Conservation (phyloP, 2,797 vertebrate genomes). For the Apodemus agrarius region DNA sequence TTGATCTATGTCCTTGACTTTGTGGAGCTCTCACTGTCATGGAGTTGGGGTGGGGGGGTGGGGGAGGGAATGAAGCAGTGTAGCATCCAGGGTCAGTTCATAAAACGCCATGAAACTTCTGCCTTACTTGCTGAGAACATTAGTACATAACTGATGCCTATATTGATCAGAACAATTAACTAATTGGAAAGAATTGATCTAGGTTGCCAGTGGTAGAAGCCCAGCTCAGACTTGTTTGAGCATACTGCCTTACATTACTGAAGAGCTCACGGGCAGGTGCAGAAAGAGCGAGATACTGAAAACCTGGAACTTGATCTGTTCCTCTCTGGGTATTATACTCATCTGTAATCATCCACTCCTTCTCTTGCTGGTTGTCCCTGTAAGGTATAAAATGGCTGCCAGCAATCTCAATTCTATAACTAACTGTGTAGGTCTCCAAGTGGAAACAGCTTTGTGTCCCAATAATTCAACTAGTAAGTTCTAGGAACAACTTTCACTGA, state of each 20-base stretch:
- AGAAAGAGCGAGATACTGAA: background rate
- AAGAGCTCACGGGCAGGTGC: background rate
- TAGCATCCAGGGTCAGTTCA: background rate
- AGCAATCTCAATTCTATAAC: background rate
- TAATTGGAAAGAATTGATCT: background rate
- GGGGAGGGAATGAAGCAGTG: background rate
- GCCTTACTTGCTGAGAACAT: background rate
- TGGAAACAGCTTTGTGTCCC: conserved; percentile 27
- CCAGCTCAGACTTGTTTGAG: background rate
- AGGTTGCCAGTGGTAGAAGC: background rate
- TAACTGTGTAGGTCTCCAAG: background rate
- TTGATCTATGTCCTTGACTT: background rate
- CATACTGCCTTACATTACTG: background rate
- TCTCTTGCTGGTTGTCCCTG: background rate
- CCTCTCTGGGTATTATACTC: background rate
- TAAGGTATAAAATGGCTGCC: background rate
- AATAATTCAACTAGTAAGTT: conserved; percentile 17
- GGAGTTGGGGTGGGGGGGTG: background rate
- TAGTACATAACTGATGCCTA: background rate
- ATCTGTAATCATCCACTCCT: background rate
- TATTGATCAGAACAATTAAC: background rate
- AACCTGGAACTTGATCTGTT: background rate
- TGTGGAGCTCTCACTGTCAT: background rate
- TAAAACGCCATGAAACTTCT: background rate
- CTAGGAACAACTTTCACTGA: background rate